These are phyloP conservation scores for Homarus gammarus DNA, from an alignment of 2,888 invertebrate genomes.

Conservation along the genomic window DNA sequence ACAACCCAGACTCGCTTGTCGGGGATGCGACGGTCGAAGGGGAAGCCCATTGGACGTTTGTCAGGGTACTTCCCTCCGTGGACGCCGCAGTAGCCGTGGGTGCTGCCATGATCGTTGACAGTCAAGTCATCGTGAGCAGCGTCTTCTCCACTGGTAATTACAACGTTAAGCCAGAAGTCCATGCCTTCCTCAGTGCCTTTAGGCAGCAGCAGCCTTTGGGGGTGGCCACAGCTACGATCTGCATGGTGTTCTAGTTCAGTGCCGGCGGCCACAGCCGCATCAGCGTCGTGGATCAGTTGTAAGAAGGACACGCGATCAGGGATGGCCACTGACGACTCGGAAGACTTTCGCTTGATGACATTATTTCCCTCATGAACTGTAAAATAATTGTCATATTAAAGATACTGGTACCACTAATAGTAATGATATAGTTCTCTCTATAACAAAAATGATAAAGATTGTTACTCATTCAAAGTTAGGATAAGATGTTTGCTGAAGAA, in stretches of 20 bases:
- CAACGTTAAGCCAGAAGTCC: slow-evolving; percentile 84
- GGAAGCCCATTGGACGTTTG: slow-evolving; percentile 90
- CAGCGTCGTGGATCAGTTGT: slow-evolving; percentile 76
- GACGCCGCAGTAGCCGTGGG: slow-evolving; percentile 87
- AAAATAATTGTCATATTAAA: slow-evolving; percentile 80
- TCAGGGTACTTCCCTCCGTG: slow-evolving; percentile 89
- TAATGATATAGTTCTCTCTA: no score
- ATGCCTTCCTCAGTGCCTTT: slow-evolving; percentile 85
- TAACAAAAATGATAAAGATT: no score
- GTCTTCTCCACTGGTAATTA: slow-evolving; percentile 81
- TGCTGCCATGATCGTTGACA: slow-evolving; percentile 77
- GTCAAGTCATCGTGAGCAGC: slow-evolving; percentile 53
- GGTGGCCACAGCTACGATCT: slow-evolving; percentile 83
- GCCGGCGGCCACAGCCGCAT: slow-evolving; percentile 72
- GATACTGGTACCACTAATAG: neutral
- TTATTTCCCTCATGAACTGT: slow-evolving; percentile 81
- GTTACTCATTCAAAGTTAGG: no score
- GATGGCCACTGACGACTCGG: slow-evolving; percentile 77
- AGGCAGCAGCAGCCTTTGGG: slow-evolving; percentile 86
- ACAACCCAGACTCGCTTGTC: slow-evolving; percentile 54
- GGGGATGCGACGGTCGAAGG: slow-evolving; percentile 83
- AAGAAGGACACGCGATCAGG: slow-evolving; percentile 77
- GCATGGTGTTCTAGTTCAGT: slow-evolving; percentile 38
- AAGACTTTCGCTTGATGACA: slow-evolving; percentile 76
- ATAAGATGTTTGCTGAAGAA: no score